Evolutionary conservation across 2,888 invertebrate genomes (phyloP).

Genomic region (Diadegma fenestrale): DNA sequence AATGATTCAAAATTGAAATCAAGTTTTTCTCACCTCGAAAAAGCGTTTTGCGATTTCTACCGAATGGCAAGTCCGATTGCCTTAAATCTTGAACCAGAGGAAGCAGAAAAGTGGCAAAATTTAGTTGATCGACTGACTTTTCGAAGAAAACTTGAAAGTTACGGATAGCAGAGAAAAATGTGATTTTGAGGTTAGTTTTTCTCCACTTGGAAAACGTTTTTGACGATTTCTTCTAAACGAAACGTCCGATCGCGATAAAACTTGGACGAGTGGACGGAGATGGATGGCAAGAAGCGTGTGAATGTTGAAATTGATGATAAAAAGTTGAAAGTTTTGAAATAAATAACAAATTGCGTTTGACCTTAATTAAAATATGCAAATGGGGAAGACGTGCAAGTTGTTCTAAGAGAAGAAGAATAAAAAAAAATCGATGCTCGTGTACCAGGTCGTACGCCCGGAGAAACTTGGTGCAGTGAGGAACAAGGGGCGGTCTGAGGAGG

Average conservation of each 20-base stretch:
- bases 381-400: slow-evolving; percentile 6
- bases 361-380: slow-evolving; percentile 22
- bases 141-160: background rate
- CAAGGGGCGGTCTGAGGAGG: background rate
- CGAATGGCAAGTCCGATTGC: background rate
- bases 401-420: background rate
- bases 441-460: slow-evolving; percentile 47
- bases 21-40: background rate
- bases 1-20: background rate
- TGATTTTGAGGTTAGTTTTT: background rate
- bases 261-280: background rate
- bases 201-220: background rate
- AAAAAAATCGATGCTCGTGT: slow-evolving; percentile 31
- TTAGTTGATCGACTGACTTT: background rate
- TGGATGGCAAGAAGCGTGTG: background rate
- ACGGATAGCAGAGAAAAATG: background rate
- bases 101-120: background rate
- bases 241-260: background rate
- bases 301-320: background rate
- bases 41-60: background rate
- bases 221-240: background rate
- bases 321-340: background rate
- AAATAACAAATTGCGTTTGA: slow-evolving; percentile 2
- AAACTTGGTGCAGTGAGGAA: slow-evolving; percentile 1
- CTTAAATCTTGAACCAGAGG: background rate